Base-by-base conservation (phyloP, 1,140 invertebrate species). In the Tetragnatha versicolor region DNA sequence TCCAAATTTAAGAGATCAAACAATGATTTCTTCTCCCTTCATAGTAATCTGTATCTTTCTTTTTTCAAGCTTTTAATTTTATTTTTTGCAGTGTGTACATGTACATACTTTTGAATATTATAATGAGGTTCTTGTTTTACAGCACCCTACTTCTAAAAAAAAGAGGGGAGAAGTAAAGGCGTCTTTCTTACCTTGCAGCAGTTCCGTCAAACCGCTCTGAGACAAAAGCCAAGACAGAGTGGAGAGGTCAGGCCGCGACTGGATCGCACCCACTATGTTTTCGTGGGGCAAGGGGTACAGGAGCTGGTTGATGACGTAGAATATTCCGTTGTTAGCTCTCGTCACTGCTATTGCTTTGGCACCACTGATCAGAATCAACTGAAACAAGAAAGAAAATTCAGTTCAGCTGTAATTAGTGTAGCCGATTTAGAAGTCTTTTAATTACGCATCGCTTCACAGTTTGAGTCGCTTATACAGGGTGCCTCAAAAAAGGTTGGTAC, bases 231-330 rank as follows among this genome's bases (percentile, higher is more conserved):
- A 53, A 4, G 55, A 10, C 4, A 82, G 27, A 0, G 25, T 69
- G 9, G 66, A 51, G 5, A 81, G 42, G 37, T 82, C 70, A 14
- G 80, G 80, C 47, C 77, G 42, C 4, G 51, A 77, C 51, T 60
- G 58, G 25, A 82, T 39, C 3, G 49, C 66, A 9, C 73, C 78
- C 5, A 80, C 14, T 0, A 82, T 75, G 33, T 58, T 35, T 25
- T 65, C 25, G 10, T 79, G 83, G 3, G 83, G 81, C 2, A 86
- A 84, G 1, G 85, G 84, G 17, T 85, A 81, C 5, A 88, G 81
- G 7, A 87, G 84, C n/a, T 83, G 80, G 29, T 87, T 84, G 10
- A 88, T 83, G 22, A 86, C 84, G 76, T 88, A 87, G 29, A 87
- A 81, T n/a, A 86, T 84, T 7, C 86, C 86, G 73, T 87, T 87